Evolutionary conservation across 2,797 vertebrate species (phyloP).

Genomic region (Cetoscarus ocellatus): DNA sequence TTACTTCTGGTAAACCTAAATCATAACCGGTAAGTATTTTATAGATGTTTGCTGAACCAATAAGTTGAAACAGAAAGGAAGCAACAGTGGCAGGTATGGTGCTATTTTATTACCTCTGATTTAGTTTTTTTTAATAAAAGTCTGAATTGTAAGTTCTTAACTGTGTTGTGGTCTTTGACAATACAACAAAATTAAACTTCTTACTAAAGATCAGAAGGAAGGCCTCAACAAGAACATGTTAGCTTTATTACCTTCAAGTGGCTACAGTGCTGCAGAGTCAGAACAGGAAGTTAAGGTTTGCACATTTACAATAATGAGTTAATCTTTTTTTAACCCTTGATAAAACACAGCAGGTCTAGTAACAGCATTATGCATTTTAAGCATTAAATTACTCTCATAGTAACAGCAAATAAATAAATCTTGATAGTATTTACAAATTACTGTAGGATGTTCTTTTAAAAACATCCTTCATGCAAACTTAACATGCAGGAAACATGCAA

Average conservation of each 20-base stretch:
- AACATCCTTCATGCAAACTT: slow-evolving; percentile 65
- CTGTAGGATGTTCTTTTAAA: slow-evolving; percentile 24
- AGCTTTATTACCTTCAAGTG: slow-evolving; percentile 38
- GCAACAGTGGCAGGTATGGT: slow-evolving; percentile 12
- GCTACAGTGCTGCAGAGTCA: slow-evolving; percentile 51
- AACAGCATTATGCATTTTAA: slow-evolving; percentile 19
- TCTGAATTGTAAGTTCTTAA: not conserved
- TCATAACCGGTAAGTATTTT: slow-evolving; percentile 6
- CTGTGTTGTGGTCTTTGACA: slow-evolving; percentile 4
- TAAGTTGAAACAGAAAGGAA: slow-evolving; percentile 11
- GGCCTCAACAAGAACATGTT: slow-evolving; percentile 31
- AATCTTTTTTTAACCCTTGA: slow-evolving; percentile 21
- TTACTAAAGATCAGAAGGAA: slow-evolving; percentile 26
- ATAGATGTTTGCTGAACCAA: not conserved
- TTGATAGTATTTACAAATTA: slow-evolving; percentile 48
- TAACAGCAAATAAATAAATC: slow-evolving; percentile 49
- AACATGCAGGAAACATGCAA: slow-evolving; percentile 67
- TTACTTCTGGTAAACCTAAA: slow-evolving; percentile 16
- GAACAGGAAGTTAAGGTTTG: slow-evolving; percentile 20
- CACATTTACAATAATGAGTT: slow-evolving; percentile 8
- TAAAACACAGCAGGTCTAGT: slow-evolving; percentile 22
- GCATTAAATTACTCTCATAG: slow-evolving; percentile 23
- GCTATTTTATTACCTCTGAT: not conserved
- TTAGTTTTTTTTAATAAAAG: slow-evolving; percentile 9
- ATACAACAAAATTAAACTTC: slow-evolving; percentile 21